Conservation (phyloP, 2,113 vertebrate species). For the Podarcis muralis region DNA sequence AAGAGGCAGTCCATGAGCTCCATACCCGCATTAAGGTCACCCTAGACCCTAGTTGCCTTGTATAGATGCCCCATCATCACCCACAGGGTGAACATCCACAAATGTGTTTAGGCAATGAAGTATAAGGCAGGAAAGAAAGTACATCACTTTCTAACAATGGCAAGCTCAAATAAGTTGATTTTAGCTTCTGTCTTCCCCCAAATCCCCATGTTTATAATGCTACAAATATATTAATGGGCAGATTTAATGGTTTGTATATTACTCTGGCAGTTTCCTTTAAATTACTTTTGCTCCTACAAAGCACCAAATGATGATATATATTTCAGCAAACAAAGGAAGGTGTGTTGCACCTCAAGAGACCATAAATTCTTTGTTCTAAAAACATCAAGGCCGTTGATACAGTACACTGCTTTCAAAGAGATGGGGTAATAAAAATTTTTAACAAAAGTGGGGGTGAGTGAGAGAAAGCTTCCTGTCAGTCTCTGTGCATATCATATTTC, state of each 20-base stretch:
- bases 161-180: conserved; percentile 68
- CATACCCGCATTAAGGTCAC: no score
- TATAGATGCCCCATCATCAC: background rate
- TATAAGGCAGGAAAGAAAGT: conserved; percentile 45
- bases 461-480: conserved; percentile 35
- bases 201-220: conserved; percentile 69
- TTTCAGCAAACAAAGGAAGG: conserved; percentile 68
- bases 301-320: conserved; percentile 70
- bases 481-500: conserved; percentile 40
- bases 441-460: background rate
- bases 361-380: conserved; percentile 76
- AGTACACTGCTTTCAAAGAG: conserved; percentile 53
- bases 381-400: conserved; percentile 65
- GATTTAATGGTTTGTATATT: conserved; percentile 73
- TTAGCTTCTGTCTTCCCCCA: conserved; percentile 71
- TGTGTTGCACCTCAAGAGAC: conserved; percentile 50
- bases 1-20: no score
- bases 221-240: conserved; percentile 65
- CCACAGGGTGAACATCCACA: background rate
- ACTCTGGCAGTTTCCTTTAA: conserved; percentile 69
- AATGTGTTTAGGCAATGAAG: background rate
- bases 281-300: conserved; percentile 69
- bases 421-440: conserved; percentile 11
- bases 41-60: background rate
- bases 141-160: conserved; percentile 62